These are phyloP conservation scores for Spongilla lacustris DNA, from an alignment of 37 sponge, comb jelly and placozoan genomes.

Conservation along the genomic window DNA sequence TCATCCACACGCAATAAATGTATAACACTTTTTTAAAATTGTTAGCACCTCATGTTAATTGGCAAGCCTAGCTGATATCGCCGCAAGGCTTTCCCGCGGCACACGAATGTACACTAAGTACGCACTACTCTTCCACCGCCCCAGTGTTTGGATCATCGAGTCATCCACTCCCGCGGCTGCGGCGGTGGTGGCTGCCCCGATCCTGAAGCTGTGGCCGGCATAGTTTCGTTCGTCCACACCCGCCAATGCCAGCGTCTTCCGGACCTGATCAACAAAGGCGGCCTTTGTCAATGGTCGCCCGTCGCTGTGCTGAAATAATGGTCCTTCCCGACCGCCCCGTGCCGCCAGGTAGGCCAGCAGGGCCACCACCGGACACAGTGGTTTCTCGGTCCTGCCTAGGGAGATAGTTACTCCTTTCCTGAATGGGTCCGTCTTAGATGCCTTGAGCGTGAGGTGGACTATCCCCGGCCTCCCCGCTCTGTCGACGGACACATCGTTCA, in stretches of 20 bases:
- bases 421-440: too few species aligned
- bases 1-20: too few species aligned
- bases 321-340: background rate
- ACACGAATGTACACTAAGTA: slow-evolving; percentile 7
- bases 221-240: slow-evolving; percentile 3
- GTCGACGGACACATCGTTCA: too few species aligned
- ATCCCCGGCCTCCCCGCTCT: too few species aligned
- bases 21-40: too few species aligned
- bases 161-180: slow-evolving; percentile 11
- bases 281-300: background rate
- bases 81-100: slow-evolving; percentile 1
- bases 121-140: slow-evolving; percentile 29
- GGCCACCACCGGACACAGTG: too few species aligned
- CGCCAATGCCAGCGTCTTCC: background rate
- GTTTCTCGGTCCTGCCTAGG: too few species aligned
- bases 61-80: too few species aligned
- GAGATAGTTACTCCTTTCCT: too few species aligned
- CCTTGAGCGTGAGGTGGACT: too few species aligned
- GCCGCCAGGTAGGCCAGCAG: slow-evolving; percentile 7
- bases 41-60: too few species aligned
- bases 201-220: slow-evolving; percentile 28
- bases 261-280: slow-evolving; percentile 5
- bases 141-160: slow-evolving; percentile 18
- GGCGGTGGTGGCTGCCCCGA: slow-evolving; percentile 32
- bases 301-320: background rate